phyloP scores from a whole-genome alignment of 2,888 invertebrate genomes.

The Stenodema calcarata region DNA sequence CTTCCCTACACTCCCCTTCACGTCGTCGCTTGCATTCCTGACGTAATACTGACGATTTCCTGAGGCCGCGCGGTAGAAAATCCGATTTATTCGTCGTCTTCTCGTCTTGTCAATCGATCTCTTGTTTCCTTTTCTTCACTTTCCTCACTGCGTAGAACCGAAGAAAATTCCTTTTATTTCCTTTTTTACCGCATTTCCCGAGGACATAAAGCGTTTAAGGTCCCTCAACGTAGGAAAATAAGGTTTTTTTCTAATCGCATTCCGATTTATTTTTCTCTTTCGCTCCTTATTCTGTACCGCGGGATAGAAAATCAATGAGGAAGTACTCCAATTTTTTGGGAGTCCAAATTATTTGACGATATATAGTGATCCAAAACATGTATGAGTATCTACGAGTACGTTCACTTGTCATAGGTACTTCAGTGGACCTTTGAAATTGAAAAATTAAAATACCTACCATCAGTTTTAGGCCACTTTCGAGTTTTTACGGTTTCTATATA shows the following conservation, averaged over 20 bases:
- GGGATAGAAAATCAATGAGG: too few species aligned
- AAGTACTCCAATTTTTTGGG: too few species aligned
- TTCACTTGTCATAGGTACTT: too few species aligned
- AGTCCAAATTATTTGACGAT: too few species aligned
- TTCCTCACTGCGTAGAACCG: background rate
- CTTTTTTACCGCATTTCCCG: background rate
- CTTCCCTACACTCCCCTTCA: background rate
- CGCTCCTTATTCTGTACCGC: too few species aligned
- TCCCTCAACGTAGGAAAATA: background rate
- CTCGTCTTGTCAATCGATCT: slow-evolving; percentile 39
- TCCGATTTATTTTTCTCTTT: background rate
- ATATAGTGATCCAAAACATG: too few species aligned
- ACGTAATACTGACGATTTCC: background rate
- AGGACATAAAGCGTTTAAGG: background rate
- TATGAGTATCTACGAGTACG: too few species aligned
- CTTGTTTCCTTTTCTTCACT: slow-evolving; percentile 18
- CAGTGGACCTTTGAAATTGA: too few species aligned
- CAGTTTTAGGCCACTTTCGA: too few species aligned
- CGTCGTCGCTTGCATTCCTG: background rate
- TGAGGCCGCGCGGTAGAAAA: slow-evolving; percentile 25
- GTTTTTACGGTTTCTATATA: too few species aligned
- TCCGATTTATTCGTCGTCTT: slow-evolving; percentile 41
- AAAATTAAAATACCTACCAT: too few species aligned
- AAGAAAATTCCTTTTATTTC: background rate
- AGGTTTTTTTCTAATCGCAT: background rate